phyloP scores from a whole-genome alignment of 2,113 vertebrate genomes.

The Gnathonemus longibarbis region DNA sequence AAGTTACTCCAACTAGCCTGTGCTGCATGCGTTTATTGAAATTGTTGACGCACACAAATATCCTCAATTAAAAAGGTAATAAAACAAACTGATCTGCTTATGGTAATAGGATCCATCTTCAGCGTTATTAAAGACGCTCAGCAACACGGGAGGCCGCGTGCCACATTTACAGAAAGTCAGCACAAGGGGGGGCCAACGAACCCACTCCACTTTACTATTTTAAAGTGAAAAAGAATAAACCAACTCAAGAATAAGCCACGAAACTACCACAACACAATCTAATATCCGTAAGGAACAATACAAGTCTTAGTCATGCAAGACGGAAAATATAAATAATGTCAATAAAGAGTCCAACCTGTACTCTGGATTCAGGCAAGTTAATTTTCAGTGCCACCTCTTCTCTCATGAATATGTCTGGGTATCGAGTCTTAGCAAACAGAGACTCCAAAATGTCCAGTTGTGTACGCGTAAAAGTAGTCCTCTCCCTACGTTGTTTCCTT shows the following conservation, averaged over 20 bases:
- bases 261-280: neutral
- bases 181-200: slow-evolving; percentile 19
- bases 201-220: neutral
- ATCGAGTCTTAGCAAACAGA: slow-evolving; percentile 78
- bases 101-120: neutral
- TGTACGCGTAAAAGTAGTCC: slow-evolving; percentile 84
- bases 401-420: slow-evolving; percentile 96
- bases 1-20: neutral
- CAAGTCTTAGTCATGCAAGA: neutral
- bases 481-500: slow-evolving; percentile 87
- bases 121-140: neutral
- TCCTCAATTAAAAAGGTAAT: neutral
- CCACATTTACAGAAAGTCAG: neutral
- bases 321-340: neutral
- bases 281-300: neutral
- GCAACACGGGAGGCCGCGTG: neutral
- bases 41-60: neutral
- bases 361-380: slow-evolving; percentile 89
- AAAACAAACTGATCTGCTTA: neutral
- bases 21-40: neutral
- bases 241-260: neutral
- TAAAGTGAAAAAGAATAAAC: neutral
- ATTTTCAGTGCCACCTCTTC: slow-evolving; percentile 97
- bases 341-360: slow-evolving; percentile 68
- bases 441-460: slow-evolving; percentile 81